Percentiles rank a stretch among this genome's conserved stretches.
Conservation (phyloP, 2,888 invertebrate genomes). For the Leptinotarsa haldemani region DNA sequence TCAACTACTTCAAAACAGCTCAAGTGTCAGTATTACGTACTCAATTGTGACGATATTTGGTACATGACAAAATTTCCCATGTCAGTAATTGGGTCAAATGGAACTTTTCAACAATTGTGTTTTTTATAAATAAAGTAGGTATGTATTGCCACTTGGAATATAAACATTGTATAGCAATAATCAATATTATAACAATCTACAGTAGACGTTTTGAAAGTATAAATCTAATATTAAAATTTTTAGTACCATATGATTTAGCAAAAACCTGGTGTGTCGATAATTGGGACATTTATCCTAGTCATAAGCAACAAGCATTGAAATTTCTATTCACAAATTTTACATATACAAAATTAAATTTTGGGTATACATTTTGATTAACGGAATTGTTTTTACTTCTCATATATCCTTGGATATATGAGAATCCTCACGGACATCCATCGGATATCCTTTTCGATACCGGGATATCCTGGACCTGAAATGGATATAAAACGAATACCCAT, state of each 20-base stretch:
- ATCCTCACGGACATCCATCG: no score
- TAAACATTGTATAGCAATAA: conserved; percentile 13
- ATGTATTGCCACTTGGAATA: conserved; percentile 8
- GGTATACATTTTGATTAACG: no score
- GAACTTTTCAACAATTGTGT: conserved; percentile 17
- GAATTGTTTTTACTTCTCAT: no score
- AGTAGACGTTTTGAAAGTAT: conserved; percentile 3
- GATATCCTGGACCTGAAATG: no score
- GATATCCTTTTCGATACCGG: no score
- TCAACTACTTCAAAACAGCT: conserved; percentile 14
- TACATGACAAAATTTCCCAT: conserved; percentile 21
- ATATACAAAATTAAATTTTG: no score
- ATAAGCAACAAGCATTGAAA: no score
- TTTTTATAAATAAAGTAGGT: conserved; percentile 11
- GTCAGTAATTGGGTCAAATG: conserved; percentile 21
- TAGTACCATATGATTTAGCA: conserved; percentile 7
- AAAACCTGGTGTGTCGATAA: background rate
- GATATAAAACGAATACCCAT: no score
- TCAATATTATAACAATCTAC: conserved; percentile 22
- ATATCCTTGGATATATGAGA: no score
- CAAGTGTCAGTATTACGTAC: conserved; percentile 24
- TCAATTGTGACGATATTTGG: conserved; percentile 28
- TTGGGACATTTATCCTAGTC: background rate
- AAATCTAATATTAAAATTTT: conserved; percentile 24
- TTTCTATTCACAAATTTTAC: no score